Conservation (phyloP, 2,888 invertebrate genomes). For the Metopia argyrocephala region DNA sequence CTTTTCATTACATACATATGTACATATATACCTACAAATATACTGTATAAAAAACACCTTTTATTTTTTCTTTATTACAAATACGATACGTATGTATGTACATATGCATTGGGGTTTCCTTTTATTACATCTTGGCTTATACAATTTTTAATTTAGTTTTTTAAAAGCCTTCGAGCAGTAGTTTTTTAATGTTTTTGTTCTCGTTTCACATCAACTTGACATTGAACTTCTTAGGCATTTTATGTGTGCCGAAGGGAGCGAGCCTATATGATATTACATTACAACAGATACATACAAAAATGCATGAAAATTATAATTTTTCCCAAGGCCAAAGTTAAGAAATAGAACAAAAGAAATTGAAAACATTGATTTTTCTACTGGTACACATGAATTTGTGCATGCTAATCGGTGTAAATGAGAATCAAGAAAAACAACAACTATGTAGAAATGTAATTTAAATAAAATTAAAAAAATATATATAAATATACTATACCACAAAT, state of each 20-base stretch:
- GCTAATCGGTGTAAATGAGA: not conserved
- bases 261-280: constrained; percentile 10
- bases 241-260: constrained; percentile 9
- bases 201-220: constrained; percentile 25
- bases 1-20: not conserved
- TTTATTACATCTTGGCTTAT: not conserved
- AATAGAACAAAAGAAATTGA: not conserved
- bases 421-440: not conserved
- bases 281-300: constrained; percentile 45
- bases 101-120: not conserved
- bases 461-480: too few species aligned
- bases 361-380: constrained; percentile 49
- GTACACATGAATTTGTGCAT: not conserved
- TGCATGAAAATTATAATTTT: constrained; percentile 21
- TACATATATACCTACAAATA: not conserved
- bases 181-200: not conserved
- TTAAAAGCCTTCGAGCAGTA: not conserved
- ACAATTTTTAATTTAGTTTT: not conserved
- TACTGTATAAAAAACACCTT: too few species aligned
- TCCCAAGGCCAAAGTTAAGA: constrained; percentile 39
- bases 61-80: too few species aligned
- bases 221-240: constrained; percentile 34
- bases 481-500: too few species aligned
- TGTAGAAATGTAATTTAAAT: not conserved
- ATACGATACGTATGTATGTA: too few species aligned